These are phyloP conservation scores for Peribatodes rhomboidaria DNA, from an alignment of 2,888 invertebrate genomes.

Conservation along the genomic window DNA sequence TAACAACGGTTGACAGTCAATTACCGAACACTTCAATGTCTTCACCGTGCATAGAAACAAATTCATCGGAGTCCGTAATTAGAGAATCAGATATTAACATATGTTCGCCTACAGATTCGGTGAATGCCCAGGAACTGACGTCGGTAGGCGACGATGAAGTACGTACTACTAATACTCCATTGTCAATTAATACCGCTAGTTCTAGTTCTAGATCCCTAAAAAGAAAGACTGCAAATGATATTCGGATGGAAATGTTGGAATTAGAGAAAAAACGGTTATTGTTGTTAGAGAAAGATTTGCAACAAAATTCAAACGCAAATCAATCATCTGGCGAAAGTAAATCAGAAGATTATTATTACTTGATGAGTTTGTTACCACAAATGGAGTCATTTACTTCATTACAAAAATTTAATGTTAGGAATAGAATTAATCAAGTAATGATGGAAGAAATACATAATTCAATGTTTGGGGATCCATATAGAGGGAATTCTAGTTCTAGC, in stretches of 20 bases:
- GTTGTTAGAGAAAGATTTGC: background rate
- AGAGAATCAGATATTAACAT: background rate
- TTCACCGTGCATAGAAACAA: background rate
- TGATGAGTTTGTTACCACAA: background rate
- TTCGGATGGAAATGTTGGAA: background rate
- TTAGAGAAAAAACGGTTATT: background rate
- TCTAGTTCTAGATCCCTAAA: background rate
- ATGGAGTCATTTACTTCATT: background rate
- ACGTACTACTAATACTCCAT: background rate
- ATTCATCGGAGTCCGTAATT: background rate
- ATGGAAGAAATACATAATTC: background rate
- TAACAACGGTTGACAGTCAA: background rate
- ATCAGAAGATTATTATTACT: background rate
- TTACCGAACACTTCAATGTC: background rate
- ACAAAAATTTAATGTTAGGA: background rate
- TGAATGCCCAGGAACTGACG: background rate
- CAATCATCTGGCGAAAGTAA: background rate
- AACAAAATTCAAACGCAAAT: background rate
- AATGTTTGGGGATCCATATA: background rate
- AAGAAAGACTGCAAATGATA: background rate
- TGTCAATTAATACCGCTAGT: background rate
- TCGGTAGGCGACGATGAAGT: background rate
- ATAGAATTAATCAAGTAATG: background rate
- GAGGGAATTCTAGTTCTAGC: background rate
- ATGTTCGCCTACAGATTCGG: background rate